Conservation (phyloP, 35 echinoderm and acorn worm species). For the Heliocidaris tuberculata region DNA sequence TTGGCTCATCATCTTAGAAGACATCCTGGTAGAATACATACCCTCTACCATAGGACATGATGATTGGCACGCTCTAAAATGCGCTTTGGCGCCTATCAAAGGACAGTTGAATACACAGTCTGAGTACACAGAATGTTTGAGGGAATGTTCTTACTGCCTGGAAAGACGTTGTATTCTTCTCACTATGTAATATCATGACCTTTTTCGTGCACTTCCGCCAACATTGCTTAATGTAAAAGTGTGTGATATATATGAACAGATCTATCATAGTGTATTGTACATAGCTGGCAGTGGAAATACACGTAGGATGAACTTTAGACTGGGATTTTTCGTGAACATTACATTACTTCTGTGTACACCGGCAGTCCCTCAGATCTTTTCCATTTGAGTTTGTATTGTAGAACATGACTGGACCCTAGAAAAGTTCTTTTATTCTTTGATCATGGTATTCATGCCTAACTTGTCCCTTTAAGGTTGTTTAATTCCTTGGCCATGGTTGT, state of each 20-base stretch:
- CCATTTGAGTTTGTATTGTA: not conserved
- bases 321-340: too few species aligned
- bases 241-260: not conserved
- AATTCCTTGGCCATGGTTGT: not conserved
- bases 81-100: not conserved
- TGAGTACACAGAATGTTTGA: not conserved
- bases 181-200: too few species aligned
- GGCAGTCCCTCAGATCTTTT: not conserved
- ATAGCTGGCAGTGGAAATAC: not conserved
- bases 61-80: not conserved
- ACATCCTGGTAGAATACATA: not conserved
- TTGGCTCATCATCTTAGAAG: not conserved
- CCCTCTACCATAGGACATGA: not conserved
- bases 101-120: constrained; percentile 1
- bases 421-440: not conserved
- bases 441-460: too few species aligned
- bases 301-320: not conserved
- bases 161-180: too few species aligned
- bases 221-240: too few species aligned
- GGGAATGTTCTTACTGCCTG: not conserved
- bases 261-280: not conserved
- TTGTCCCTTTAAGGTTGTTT: too few species aligned
- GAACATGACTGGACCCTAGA: not conserved
- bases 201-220: too few species aligned
- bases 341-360: too few species aligned